Percentiles rank a stretch among this genome's conserved stretches.
These are phyloP conservation scores for Gasterosteus nipponicus DNA, from an alignment of 2,113 vertebrate genomes.

Conservation along the genomic window DNA sequence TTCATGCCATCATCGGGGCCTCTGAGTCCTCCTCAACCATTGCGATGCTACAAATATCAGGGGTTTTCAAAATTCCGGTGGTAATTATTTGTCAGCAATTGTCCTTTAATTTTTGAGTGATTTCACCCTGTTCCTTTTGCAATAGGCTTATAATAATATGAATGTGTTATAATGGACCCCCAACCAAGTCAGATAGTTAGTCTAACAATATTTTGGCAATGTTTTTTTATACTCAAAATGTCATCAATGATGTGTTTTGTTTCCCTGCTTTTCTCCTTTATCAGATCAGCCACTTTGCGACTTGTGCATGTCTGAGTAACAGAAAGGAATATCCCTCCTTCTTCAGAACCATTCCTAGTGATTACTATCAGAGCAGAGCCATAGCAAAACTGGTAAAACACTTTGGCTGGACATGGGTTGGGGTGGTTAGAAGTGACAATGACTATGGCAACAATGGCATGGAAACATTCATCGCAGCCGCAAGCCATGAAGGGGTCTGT, in stretches of 20 bases:
- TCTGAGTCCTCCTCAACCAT: constrained; percentile 83
- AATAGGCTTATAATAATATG: neutral
- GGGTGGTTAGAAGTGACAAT: constrained; percentile 80
- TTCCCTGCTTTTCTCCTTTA: constrained; percentile 9
- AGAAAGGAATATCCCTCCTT: constrained; percentile 79
- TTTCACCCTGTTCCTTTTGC: neutral
- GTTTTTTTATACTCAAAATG: neutral
- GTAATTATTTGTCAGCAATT: constrained; percentile 56
- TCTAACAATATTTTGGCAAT: neutral
- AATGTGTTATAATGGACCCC: neutral
- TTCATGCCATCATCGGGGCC: constrained; percentile 81
- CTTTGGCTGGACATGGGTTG: constrained; percentile 84
- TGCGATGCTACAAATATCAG: constrained; percentile 74
- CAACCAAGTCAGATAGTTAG: neutral
- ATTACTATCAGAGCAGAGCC: constrained; percentile 81
- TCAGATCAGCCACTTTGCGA: constrained; percentile 83
- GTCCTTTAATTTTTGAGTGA: neutral
- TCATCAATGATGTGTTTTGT: neutral
- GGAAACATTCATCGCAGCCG: constrained; percentile 77
- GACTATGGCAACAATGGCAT: constrained; percentile 83
- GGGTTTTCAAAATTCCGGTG: constrained; percentile 80
- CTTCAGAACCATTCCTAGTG: constrained; percentile 85
- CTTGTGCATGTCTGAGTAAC: constrained; percentile 82
- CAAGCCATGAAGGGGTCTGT: constrained; percentile 75
- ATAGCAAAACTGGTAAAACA: constrained; percentile 79